phyloP scores from a whole-genome alignment of 2,888 invertebrate genomes.

The Tridacna gigas region DNA sequence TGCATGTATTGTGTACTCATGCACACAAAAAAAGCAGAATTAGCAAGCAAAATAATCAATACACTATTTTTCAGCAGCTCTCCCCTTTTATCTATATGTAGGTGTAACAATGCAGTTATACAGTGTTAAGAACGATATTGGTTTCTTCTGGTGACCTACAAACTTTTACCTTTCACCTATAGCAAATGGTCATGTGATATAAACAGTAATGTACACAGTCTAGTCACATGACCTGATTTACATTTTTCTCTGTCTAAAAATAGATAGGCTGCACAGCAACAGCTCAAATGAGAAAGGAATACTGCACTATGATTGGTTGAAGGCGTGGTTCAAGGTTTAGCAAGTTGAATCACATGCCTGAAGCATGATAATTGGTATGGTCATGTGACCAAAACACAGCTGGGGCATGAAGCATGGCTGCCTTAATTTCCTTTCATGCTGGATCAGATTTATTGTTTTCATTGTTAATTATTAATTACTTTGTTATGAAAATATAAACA shows the following conservation, averaged over 20 bases:
- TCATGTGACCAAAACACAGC: constrained; percentile 81
- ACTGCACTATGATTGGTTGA: constrained; percentile 70
- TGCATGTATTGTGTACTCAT: not conserved
- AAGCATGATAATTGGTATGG: constrained; percentile 69
- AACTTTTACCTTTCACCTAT: constrained; percentile 45
- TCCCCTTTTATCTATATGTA: constrained; percentile 2
- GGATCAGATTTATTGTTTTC: constrained; percentile 64
- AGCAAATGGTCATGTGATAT: constrained; percentile 45
- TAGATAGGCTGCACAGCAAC: constrained; percentile 76
- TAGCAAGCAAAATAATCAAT: constrained; percentile 9
- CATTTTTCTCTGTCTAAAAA: constrained; percentile 66
- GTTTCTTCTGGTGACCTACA: constrained; percentile 39
- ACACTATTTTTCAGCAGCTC: not conserved
- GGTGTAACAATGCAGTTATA: constrained; percentile 14
- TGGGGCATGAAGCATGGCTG: constrained; percentile 66
- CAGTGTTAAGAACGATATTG: not conserved
- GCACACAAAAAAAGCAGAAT: not conserved
- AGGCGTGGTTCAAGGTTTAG: constrained; percentile 69
- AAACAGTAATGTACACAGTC: constrained; percentile 52
- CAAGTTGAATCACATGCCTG: constrained; percentile 73
- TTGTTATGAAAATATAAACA: constrained; percentile 34
- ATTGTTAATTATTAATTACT: constrained; percentile 55
- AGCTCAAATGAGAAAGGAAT: constrained; percentile 68
- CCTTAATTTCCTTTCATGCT: constrained; percentile 59
- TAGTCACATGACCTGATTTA: constrained; percentile 65